Percentiles rank a stretch among this genome's conserved stretches.
These are phyloP conservation scores for Myocastor coypus DNA, from an alignment of 2,113 vertebrate species.

Conservation along the genomic window DNA sequence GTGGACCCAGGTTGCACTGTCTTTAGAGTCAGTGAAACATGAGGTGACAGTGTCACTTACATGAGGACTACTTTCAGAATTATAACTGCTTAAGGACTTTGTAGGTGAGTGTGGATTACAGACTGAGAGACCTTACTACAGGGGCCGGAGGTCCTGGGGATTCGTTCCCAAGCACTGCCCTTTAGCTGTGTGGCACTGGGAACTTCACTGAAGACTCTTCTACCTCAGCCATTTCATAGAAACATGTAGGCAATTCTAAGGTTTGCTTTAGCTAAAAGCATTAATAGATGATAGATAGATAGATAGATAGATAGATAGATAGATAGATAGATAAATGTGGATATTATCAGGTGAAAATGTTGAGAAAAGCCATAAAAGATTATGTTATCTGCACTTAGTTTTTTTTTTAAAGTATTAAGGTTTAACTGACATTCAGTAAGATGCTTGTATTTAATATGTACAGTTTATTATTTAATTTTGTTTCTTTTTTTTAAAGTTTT, in stretches of 20 bases:
- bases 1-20: not conserved
- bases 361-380: conserved; percentile 34
- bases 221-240: conserved; percentile 23
- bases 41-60: not conserved
- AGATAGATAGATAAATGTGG: no score
- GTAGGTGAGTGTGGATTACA: not conserved
- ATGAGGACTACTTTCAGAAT: not conserved
- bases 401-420: not conserved
- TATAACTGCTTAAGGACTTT: not conserved
- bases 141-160: not conserved
- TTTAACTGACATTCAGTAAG: not conserved
- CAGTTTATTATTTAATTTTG: not conserved
- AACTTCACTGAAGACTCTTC: not conserved
- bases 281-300: not conserved
- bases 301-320: no score
- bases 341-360: not conserved
- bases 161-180: not conserved
- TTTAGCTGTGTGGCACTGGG: not conserved
- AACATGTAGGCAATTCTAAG: not conserved
- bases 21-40: not conserved
- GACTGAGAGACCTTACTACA: not conserved
- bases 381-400: not conserved
- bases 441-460: not conserved
- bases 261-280: not conserved
- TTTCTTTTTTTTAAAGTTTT: not conserved